A percentile compares a stretch with the other conserved stretches of the same genome.
Evolutionary conservation across 2,888 invertebrate species (phyloP).

Genomic region (Trichacis sp.): DNA sequence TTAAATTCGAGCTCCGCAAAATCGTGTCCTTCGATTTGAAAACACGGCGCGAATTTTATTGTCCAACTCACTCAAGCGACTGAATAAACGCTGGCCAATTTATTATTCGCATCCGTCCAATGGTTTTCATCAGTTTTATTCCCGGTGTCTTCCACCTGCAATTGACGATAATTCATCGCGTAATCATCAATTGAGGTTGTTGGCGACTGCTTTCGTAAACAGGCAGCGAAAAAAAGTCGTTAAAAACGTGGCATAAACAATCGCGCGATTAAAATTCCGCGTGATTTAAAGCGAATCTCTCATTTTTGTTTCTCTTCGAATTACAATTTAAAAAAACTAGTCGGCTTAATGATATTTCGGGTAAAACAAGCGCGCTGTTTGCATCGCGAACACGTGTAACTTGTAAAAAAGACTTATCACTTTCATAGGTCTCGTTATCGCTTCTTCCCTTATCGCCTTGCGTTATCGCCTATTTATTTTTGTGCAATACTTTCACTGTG

Average conservation of each 20-base stretch:
- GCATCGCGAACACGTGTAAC: neutral
- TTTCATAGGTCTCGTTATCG: neutral
- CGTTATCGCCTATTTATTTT: neutral
- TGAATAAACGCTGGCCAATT: constrained; percentile 31
- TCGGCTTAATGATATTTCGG: neutral
- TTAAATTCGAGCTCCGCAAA: neutral
- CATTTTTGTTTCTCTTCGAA: neutral
- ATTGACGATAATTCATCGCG: constrained; percentile 20
- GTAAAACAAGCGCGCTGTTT: neutral
- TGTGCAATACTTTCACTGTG: neutral
- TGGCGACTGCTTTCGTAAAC: neutral
- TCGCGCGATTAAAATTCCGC: neutral
- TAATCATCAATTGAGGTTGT: constrained; percentile 17
- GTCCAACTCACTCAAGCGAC: constrained; percentile 6
- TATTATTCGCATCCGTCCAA: constrained; percentile 28
- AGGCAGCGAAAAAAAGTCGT: neutral
- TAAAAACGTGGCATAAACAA: neutral
- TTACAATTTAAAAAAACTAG: too few species aligned
- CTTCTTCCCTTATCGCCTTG: neutral
- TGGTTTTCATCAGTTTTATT: constrained; percentile 28
- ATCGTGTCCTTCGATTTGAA: neutral
- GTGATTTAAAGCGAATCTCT: neutral
- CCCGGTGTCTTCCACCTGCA: constrained; percentile 26
- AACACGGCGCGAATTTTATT: neutral
- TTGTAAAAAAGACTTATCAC: neutral